Evolutionary conservation across 2,797 vertebrate genomes (phyloP).

Genomic region (Smutsia gigantea): DNA sequence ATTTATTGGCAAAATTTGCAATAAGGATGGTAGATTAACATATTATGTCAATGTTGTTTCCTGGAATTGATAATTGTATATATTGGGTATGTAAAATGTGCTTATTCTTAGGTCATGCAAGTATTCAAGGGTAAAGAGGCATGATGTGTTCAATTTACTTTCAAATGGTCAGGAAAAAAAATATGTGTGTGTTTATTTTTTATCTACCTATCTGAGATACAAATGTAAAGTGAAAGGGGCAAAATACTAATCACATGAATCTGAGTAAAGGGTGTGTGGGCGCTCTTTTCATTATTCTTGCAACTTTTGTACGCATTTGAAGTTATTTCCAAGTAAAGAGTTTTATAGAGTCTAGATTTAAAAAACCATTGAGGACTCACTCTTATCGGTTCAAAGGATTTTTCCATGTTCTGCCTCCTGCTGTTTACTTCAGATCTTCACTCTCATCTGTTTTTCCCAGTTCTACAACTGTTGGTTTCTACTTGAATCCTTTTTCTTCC

Average conservation of each 20-base stretch:
- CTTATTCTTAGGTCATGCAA: not conserved
- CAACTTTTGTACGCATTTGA: not conserved
- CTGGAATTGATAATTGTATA: not conserved
- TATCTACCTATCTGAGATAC: not conserved
- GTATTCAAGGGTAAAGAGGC: not conserved
- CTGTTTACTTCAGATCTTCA: not conserved
- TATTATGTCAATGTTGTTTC: not conserved
- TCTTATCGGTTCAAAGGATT: not conserved
- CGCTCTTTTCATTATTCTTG: not conserved
- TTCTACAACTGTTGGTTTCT: not conserved
- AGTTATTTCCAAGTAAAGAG: constrained; percentile 6
- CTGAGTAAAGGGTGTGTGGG: not conserved
- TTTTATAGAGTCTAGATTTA: not conserved
- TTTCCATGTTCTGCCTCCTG: not conserved
- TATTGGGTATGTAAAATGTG: not conserved
- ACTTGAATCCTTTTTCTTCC: constrained; percentile 13
- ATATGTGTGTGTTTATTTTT: not conserved
- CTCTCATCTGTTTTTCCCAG: not conserved
- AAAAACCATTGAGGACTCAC: not conserved
- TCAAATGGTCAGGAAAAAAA: not conserved
- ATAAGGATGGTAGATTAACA: not conserved
- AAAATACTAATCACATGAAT: not conserved
- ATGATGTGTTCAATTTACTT: not conserved
- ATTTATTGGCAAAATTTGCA: not conserved
- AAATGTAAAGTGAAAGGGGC: not conserved